Conservation (phyloP, 2,888 invertebrate species). For the Eupithecia inturbata region DNA sequence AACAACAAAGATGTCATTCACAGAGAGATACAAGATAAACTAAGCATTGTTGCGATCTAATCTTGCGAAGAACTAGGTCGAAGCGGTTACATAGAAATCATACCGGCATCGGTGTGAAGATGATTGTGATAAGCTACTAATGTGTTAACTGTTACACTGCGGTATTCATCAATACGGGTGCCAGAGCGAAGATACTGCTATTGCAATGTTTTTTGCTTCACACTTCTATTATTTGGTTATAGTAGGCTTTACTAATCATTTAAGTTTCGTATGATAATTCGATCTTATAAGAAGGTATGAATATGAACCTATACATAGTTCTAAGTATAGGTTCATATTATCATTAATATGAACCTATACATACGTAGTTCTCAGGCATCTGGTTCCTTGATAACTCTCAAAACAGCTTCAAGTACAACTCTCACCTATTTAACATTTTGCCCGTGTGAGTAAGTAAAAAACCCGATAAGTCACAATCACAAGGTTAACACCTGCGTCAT, state of each 20-base stretch:
- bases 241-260: neutral
- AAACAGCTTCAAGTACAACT: neutral
- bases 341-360: no score
- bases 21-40: slow-evolving; percentile 4
- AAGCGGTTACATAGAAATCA: slow-evolving; percentile 19
- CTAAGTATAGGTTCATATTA: no score
- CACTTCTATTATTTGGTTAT: neutral
- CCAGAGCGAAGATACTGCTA: slow-evolving; percentile 29
- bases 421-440: slow-evolving; percentile 3
- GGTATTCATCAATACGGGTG: slow-evolving; percentile 17
- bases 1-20: neutral
- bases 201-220: neutral
- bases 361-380: neutral
- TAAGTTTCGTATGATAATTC: neutral
- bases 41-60: slow-evolving; percentile 15
- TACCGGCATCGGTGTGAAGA: slow-evolving; percentile 21
- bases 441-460: slow-evolving; percentile 6
- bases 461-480: slow-evolving; percentile 5
- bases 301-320: no score
- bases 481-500: slow-evolving; percentile 5
- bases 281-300: neutral
- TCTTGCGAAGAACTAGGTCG: slow-evolving; percentile 22
- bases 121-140: slow-evolving; percentile 24
- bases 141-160: slow-evolving; percentile 19
- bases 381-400: slow-evolving; percentile 4